Evolutionary conservation across 2,797 vertebrate genomes (phyloP).

Genomic region (Threskiornis aethiopicus): DNA sequence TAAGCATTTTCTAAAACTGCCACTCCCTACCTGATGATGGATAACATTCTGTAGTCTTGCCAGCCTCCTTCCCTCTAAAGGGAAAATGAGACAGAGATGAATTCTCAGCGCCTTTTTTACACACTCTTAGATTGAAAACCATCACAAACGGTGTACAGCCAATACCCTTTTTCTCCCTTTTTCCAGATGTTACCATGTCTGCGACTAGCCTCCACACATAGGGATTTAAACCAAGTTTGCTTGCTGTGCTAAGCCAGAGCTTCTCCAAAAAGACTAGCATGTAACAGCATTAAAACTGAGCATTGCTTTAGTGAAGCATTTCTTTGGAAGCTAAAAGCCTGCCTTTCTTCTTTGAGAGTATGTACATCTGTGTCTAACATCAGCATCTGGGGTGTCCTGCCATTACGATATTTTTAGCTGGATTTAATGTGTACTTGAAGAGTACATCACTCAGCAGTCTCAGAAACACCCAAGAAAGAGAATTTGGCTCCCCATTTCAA

Average conservation of each 20-base stretch:
- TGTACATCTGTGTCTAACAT: not conserved
- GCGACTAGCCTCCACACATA: not conserved
- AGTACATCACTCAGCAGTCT: not conserved
- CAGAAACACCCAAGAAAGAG: not conserved
- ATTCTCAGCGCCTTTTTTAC: not conserved
- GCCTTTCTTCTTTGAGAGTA: not conserved
- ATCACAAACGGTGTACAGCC: not conserved
- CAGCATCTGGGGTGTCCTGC: not conserved
- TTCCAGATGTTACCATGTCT: not conserved
- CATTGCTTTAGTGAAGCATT: not conserved
- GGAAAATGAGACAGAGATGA: not conserved
- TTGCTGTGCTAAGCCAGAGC: not conserved
- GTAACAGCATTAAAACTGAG: not conserved
- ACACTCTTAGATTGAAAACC: not conserved
- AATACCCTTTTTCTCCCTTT: not conserved
- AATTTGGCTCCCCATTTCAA: not conserved
- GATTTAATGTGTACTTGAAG: not conserved
- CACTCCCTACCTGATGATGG: not conserved
- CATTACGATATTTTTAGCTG: not conserved
- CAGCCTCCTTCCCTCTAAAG: not conserved
- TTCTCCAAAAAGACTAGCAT: not conserved
- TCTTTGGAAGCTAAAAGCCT: not conserved
- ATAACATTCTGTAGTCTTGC: not conserved
- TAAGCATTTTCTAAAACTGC: not conserved
- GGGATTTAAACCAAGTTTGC: not conserved